These are phyloP conservation scores for Ctenomys sociabilis DNA, from an alignment of 2,113 vertebrate species.

Conservation along the genomic window DNA sequence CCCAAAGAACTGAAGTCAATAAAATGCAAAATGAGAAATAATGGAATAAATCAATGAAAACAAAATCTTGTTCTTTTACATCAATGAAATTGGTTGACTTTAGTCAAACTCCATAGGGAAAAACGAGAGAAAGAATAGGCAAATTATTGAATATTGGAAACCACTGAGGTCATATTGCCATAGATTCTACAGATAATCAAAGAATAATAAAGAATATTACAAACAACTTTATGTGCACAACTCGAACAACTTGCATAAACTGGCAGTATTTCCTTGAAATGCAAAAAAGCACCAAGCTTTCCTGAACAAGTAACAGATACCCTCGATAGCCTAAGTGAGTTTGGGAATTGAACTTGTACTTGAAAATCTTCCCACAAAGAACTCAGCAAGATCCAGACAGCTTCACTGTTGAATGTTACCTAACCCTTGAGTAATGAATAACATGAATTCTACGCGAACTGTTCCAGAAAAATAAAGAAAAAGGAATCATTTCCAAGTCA, in stretches of 20 bases:
- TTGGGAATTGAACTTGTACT: neutral
- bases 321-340: neutral
- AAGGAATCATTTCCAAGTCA: neutral
- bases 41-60: neutral
- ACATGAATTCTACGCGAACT: neutral
- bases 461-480: neutral
- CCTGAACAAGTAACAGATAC: neutral
- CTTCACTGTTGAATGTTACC: neutral
- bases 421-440: constrained; percentile 5
- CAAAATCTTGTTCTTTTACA: neutral
- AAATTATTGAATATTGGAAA: neutral
- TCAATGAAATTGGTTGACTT: neutral
- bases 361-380: neutral
- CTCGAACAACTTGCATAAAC: neutral
- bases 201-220: neutral
- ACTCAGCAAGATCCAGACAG: neutral
- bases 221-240: neutral
- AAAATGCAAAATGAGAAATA: neutral
- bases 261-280: neutral
- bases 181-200: constrained; percentile 5
- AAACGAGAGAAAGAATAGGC: neutral
- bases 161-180: neutral
- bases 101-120: neutral
- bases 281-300: neutral
- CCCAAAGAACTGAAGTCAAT: neutral